These are phyloP conservation scores for Heteropelma amictum DNA, from an alignment of 2,888 invertebrate species.

Conservation along the genomic window DNA sequence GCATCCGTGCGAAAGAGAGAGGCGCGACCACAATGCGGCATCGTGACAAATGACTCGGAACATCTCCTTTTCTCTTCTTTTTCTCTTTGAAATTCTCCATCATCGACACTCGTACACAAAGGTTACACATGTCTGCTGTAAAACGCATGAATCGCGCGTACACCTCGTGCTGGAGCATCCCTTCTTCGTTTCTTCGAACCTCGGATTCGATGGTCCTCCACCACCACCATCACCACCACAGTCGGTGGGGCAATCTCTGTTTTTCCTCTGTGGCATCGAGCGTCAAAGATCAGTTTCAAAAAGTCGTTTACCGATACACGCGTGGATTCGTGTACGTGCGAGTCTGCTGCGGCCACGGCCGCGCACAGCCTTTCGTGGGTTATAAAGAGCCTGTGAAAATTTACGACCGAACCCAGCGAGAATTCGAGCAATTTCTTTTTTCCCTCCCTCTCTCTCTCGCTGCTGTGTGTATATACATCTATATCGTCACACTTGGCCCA, in stretches of 20 bases:
- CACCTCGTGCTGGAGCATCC: constrained; percentile 23
- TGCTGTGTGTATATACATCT: not conserved
- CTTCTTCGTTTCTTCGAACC: constrained; percentile 13
- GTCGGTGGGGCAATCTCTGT: too few relatives aligned
- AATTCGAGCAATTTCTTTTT: constrained; percentile 41
- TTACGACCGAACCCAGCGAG: constrained; percentile 48
- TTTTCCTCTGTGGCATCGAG: constrained; percentile 8
- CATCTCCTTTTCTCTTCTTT: constrained; percentile 36
- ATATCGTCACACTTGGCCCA: constrained; percentile 3
- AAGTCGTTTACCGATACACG: constrained; percentile 57
- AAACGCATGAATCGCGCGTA: not conserved
- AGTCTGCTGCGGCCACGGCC: constrained; percentile 4
- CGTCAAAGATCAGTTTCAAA: constrained; percentile 48
- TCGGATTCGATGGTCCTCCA: constrained; percentile 34
- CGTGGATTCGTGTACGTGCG: not conserved
- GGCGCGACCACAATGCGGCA: constrained; percentile 76
- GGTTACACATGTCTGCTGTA: not conserved
- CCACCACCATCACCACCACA: constrained; percentile 15
- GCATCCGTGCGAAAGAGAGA: constrained; percentile 58
- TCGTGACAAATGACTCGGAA: constrained; percentile 75
- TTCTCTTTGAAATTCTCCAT: constrained; percentile 31
- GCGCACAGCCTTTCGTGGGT: constrained; percentile 29
- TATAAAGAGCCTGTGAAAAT: constrained; percentile 47
- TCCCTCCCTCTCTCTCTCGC: not conserved
- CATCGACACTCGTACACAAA: not conserved